Evolutionary conservation across 1,140 invertebrate species (phyloP), one percentile per base, ranked within the genome.

Genomic region (Carposina sasakii): DNA sequence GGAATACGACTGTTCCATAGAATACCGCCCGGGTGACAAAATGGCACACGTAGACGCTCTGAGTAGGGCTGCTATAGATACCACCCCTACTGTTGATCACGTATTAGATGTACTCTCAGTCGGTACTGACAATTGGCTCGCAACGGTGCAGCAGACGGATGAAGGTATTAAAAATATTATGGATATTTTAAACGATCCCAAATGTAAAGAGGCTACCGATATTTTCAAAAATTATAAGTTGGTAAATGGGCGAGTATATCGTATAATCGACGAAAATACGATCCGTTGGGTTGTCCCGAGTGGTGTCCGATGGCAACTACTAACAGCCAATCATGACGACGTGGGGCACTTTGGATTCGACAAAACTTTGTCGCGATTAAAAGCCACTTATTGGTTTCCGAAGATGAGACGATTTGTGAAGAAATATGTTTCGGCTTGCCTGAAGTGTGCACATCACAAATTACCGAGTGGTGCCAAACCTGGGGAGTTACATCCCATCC

Each of bases 21-120:
- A 55, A 49, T 44, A 62, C 51, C 39, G 55, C 31, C 19, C 30
- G 6, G 54, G 54, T 31, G 42, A 39, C 26, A 42, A 48, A 21
- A 64, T 68, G 63, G 39, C 52, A 21, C 63, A 64, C 44, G 62
- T 50, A 13, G 71, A 63, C 33, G 60, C 57, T 28, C 41, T 66
- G 3, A 60, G 48, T 9, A 45, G 65, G 31, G 63, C 57, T 52
- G 52, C 54, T 3, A 13, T 41, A 3, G 6, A 3, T 22, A 22
- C 22, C 13, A 6, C 22, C 9, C 4, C 22, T 3, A 15, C n/a
- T 24, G 4, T 6, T 2, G 5, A 19, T 3, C 34, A 37, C 34
- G n/a, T 37, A 16, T 19, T 19, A 19, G 34, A 37, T 17, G 34
- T 37, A 16, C 17, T 37, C 3, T 4, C 5, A 4, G 30, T 33